Percentiles rank a stretch among this genome's conserved stretches.
phyloP scores from a whole-genome alignment of 2,797 vertebrate species.

The Gallinago nigripennis region DNA sequence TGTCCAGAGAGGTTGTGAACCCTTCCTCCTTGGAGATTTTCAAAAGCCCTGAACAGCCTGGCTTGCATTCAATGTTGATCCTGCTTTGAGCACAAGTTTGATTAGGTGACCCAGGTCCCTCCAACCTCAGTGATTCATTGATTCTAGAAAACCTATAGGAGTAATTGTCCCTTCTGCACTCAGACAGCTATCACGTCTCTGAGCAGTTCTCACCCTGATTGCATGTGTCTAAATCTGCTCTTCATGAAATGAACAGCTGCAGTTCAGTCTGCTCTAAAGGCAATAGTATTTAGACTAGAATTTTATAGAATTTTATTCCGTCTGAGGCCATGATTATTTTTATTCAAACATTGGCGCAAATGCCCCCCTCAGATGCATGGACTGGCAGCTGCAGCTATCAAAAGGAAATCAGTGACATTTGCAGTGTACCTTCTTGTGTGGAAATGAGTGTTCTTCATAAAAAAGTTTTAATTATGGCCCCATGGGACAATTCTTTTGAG shows the following conservation, averaged over 20 bases:
- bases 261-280: slow-evolving; percentile 19
- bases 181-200: neutral
- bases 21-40: neutral
- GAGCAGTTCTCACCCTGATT: slow-evolving; percentile 10
- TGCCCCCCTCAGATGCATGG: neutral
- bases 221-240: neutral
- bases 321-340: slow-evolving; percentile 8
- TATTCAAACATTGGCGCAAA: neutral
- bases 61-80: neutral
- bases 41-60: neutral
- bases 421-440: neutral
- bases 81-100: neutral
- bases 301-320: neutral
- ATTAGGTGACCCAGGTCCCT: neutral
- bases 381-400: neutral
- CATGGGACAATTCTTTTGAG: neutral
- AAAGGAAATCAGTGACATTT: neutral
- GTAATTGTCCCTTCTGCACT: slow-evolving; percentile 16
- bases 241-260: slow-evolving; percentile 1
- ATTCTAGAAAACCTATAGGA: neutral
- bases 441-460: neutral
- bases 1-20: neutral
- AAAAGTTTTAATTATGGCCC: neutral
- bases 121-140: neutral
- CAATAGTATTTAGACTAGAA: slow-evolving; percentile 2